phyloP scores from a whole-genome alignment of 1,140 invertebrate genomes.

The Uloborus diversus region DNA sequence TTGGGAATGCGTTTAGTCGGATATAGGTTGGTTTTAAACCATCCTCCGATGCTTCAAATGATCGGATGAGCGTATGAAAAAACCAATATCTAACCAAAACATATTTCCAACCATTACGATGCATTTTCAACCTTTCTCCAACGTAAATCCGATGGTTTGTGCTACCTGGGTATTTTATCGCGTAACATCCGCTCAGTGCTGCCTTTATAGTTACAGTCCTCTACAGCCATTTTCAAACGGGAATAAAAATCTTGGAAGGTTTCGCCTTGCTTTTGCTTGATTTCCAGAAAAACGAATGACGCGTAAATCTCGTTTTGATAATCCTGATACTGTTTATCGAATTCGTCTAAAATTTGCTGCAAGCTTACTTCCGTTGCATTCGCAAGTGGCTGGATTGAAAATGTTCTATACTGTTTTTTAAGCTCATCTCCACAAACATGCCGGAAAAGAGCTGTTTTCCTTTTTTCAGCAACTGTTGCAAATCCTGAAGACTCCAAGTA shows the following conservation, averaged over 20 bases:
- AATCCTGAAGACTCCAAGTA: constrained; percentile 3
- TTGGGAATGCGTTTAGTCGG: too few species aligned
- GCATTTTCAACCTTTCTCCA: too few species aligned
- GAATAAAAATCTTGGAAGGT: background rate
- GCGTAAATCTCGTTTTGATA: constrained; percentile 32
- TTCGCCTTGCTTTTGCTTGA: background rate
- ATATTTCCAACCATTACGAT: too few species aligned
- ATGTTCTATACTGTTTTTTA: background rate
- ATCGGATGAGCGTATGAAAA: too few species aligned
- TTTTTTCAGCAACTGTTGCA: background rate
- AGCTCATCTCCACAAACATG: constrained; percentile 35
- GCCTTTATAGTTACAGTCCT: background rate
- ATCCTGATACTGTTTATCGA: background rate
- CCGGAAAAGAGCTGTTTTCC: constrained; percentile 8
- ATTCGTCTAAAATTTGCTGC: constrained; percentile 8
- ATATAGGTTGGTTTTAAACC: too few species aligned
- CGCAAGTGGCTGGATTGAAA: background rate
- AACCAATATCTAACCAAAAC: too few species aligned
- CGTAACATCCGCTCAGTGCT: background rate
- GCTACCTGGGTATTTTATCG: constrained; percentile 12
- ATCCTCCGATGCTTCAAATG: too few species aligned
- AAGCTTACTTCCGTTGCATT: background rate
- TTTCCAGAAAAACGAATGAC: constrained; percentile 8
- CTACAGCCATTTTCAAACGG: background rate
- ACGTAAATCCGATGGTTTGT: too few species aligned